Evolutionary conservation across 2,113 vertebrate genomes (phyloP), one percentile per base, ranked within the genome.

Genomic region (Melospiza melodia): DNA sequence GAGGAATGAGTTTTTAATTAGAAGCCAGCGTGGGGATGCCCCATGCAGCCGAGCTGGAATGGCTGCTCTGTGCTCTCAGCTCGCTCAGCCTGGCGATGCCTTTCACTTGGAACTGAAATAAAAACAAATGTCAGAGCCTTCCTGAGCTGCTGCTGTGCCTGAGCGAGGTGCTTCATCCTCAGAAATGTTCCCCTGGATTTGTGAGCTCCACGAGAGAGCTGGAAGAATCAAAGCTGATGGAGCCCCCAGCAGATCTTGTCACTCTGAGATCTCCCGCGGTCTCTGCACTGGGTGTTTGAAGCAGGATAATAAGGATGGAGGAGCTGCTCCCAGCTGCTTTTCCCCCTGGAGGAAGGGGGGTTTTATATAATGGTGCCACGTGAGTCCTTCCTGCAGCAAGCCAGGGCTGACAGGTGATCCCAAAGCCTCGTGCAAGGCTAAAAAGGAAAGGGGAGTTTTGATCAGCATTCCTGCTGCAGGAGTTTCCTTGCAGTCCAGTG

Each of bases 41-140:
- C 52, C 22, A 28, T 35, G 41, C 52, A 74, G 71, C 2, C 1
- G 67, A 52, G 86, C 81, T 48, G 85, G 57, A 65, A 20, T 10
- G 31, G 54, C 67, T 83, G 75, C 73, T 96, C 54, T 33, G 68
- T 9, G 86, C 15, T 77, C 63, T 59, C 92, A 92, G 87, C 74
- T 87, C 41, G 5, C 81, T 91, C 81, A 95, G 95, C 81, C 96
- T 62, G 49, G 90, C 74, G 74, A 48, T 87, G 78, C 66, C 66
- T 93, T 59, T 79, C 35, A 33, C 69, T 72, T 76, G 3, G 1
- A 43, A 82, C 21, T 0, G 0, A 71, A 82, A 71, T 15, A 39
- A 67, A 95, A 87, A 63, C 55, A 89, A 93, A 89, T 54, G 71
- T 91, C 78, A 71, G 67, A 89, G 74, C 6, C 57, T 82, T 61